These are phyloP conservation scores for Tuta absoluta DNA, from an alignment of 2,888 invertebrate genomes.

Conservation along the genomic window DNA sequence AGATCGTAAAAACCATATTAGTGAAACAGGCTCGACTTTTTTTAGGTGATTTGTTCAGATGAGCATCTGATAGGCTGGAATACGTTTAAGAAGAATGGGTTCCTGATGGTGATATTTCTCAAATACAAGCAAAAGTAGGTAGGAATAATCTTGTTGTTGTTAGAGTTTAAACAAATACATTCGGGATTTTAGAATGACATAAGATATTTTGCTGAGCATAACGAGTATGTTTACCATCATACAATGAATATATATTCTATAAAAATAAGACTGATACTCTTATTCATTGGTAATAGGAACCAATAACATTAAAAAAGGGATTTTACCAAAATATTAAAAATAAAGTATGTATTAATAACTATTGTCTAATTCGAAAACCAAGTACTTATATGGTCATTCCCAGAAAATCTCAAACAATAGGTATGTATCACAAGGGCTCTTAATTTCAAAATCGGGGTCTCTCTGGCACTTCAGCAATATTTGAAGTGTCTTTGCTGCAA, in stretches of 20 bases:
- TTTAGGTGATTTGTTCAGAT: background rate
- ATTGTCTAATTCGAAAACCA: background rate
- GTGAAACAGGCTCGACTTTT: slow-evolving; percentile 34
- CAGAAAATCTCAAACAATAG: slow-evolving; percentile 39
- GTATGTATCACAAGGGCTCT: slow-evolving; percentile 37
- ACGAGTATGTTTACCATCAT: too few relatives aligned
- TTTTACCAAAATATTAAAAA: background rate
- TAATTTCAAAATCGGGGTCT: slow-evolving; percentile 57
- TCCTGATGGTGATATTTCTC: too few relatives aligned
- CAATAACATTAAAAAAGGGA: too few relatives aligned
- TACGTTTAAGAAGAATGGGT: background rate
- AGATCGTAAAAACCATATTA: slow-evolving; percentile 55
- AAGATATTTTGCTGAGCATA: too few relatives aligned
- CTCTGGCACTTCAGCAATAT: slow-evolving; percentile 54
- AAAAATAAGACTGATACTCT: too few relatives aligned
- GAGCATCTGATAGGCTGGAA: background rate
- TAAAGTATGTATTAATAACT: background rate
- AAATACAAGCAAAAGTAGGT: too few relatives aligned
- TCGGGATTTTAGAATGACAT: too few relatives aligned
- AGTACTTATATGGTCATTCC: slow-evolving; percentile 32
- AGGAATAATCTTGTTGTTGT: too few relatives aligned
- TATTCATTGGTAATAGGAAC: too few relatives aligned
- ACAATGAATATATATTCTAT: too few relatives aligned
- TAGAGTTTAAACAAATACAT: too few relatives aligned
- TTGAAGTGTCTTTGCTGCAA: slow-evolving; percentile 59